Evolutionary conservation across 2,797 vertebrate genomes (phyloP).

Genomic region (Thaleichthys pacificus): DNA sequence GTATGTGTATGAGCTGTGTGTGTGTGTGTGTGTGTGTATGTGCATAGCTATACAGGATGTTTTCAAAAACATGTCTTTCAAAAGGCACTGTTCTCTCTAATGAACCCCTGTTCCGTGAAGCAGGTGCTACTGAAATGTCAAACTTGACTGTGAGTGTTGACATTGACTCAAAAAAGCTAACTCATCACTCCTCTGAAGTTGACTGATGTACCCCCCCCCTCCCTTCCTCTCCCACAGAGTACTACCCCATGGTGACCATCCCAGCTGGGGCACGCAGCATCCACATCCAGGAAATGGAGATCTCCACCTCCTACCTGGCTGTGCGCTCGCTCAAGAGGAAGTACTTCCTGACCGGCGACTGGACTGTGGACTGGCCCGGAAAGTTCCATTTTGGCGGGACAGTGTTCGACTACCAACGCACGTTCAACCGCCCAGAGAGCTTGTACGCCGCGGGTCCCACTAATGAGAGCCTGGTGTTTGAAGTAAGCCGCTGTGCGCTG

Average conservation of each 20-base stretch:
- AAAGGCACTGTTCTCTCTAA: no score
- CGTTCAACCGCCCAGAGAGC: slow-evolving; percentile 86
- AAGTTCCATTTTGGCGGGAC: slow-evolving; percentile 90
- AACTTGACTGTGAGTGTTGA: no score
- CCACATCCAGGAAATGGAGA: slow-evolving; percentile 81
- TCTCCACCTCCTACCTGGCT: slow-evolving; percentile 90
- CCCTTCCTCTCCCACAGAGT: slow-evolving; percentile 74
- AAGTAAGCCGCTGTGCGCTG: slow-evolving; percentile 82
- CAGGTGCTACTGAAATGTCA: no score
- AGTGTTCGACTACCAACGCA: slow-evolving; percentile 88
- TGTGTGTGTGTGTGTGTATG: no score
- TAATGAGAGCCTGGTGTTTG: slow-evolving; percentile 96
- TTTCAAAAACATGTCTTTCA: no score
- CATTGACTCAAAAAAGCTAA: no score
- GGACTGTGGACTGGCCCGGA: slow-evolving; percentile 96
- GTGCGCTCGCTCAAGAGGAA: slow-evolving; percentile 81
- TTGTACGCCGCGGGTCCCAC: slow-evolving; percentile 88
- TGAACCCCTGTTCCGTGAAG: no score
- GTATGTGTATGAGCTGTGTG: no score
- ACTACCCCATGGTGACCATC: slow-evolving; percentile 86
- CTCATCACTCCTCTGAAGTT: no score
- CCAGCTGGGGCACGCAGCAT: slow-evolving; percentile 88
- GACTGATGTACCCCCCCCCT: not conserved
- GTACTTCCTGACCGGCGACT: slow-evolving; percentile 90
- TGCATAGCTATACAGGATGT: no score